Evolutionary conservation across 2,888 invertebrate genomes (phyloP).

Genomic region (Cyclophora punctaria): DNA sequence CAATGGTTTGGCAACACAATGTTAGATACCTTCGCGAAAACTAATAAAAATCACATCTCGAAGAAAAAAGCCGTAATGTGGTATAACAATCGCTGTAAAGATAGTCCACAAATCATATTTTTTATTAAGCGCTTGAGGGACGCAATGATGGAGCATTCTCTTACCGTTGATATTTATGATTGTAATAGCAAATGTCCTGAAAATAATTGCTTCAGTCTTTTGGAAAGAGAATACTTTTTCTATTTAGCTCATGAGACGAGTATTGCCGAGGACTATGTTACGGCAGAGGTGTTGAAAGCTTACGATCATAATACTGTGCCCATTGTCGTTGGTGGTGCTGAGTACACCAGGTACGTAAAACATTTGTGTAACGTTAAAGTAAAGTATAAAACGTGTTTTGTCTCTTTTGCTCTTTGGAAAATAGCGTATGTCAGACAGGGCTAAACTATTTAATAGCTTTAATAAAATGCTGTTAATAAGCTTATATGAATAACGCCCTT

Average conservation of each 20-base stretch:
- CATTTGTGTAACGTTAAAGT: too few relatives aligned
- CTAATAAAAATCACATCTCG: conserved; percentile 8
- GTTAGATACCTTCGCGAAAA: conserved; percentile 1
- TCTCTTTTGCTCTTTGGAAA: too few relatives aligned
- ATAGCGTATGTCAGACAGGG: too few relatives aligned
- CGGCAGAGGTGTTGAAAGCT: conserved; percentile 48
- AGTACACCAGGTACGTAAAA: conserved; percentile 70
- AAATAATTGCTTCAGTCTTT: conserved; percentile 28
- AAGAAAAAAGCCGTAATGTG: conserved; percentile 30
- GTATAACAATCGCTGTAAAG: conserved; percentile 33
- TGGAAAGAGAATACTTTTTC: conserved; percentile 49
- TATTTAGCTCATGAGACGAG: conserved; percentile 46
- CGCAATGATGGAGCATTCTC: conserved; percentile 40
- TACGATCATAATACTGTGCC: conserved; percentile 77
- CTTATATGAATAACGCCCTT: too few relatives aligned
- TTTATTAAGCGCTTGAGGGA: conserved; percentile 44
- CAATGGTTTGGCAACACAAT: conserved; percentile 26
- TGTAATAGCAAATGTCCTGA: conserved; percentile 39
- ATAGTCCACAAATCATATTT: conserved; percentile 16
- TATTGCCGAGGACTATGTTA: conserved; percentile 49
- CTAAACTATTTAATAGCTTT: too few relatives aligned
- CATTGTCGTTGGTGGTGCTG: conserved; percentile 78
- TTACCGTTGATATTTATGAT: conserved; percentile 66
- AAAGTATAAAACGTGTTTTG: too few relatives aligned
- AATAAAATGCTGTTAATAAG: too few relatives aligned